Conservation (phyloP, 2,888 invertebrate species). For the Dolichopus griseipennis region DNA sequence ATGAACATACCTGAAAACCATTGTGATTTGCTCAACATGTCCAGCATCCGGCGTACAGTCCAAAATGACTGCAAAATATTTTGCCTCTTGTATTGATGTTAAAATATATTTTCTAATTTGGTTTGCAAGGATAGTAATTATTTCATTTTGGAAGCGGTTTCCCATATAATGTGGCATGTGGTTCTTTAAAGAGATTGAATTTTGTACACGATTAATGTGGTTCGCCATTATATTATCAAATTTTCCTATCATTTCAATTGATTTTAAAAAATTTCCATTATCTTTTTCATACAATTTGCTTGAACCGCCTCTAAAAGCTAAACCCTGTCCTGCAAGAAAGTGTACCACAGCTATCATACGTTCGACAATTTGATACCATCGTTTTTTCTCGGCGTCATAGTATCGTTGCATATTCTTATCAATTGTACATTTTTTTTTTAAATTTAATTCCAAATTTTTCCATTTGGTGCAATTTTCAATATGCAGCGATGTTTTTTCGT, state of each 20-base stretch:
- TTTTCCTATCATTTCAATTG: not conserved
- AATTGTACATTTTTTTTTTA: not conserved
- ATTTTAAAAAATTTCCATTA: conserved; percentile 10
- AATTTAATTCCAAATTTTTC: conserved; percentile 9
- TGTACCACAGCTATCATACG: conserved; percentile 7
- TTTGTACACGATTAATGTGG: conserved; percentile 7
- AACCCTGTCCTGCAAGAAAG: conserved; percentile 6
- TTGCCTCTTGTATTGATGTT: conserved; percentile 2
- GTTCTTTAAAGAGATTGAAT: conserved; percentile 8
- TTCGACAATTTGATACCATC: conserved; percentile 5
- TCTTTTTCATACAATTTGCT: conserved; percentile 7
- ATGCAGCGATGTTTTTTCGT: conserved; percentile 7
- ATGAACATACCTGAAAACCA: conserved; percentile 10
- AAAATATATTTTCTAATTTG: conserved; percentile 7
- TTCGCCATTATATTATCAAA: conserved; percentile 4
- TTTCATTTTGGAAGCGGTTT: conserved; percentile 2
- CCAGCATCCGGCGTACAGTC: conserved; percentile 11
- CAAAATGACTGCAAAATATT: conserved; percentile 11
- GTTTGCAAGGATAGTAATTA: conserved; percentile 8
- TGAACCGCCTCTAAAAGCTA: conserved; percentile 8
- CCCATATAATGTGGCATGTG: conserved; percentile 11
- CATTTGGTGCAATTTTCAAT: conserved; percentile 5
- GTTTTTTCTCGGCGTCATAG: conserved; percentile 3
- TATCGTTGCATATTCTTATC: conserved; percentile 8
- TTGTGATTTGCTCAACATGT: conserved; percentile 2